Evolutionary conservation across 2,888 invertebrate species (phyloP), one percentile per base, ranked within the genome.

Genomic region (Melinaea menophilus): DNA sequence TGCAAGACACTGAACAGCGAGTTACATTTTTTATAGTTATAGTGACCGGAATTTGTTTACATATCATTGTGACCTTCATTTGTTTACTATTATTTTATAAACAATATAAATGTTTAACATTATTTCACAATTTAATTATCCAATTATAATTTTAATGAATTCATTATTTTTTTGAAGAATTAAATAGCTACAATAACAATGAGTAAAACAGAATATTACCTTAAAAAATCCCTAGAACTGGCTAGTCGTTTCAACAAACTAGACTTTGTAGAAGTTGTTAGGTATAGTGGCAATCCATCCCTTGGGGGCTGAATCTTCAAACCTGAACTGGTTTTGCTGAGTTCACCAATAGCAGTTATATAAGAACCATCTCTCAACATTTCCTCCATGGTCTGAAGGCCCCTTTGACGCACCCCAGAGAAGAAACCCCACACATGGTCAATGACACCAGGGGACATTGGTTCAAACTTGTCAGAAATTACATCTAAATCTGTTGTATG

Each of bases 361-460:
- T 94, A 92, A 58, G 95, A 94, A 13, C 96, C 97, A 75, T 95
- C 95, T 0, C 96, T 90, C 4, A 98, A 88, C 93, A 98, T 95
- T 84, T 95, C 94, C 80, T 98, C 98, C 57, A 96, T 96, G 5
- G 95, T 95, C 82, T 97, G 97, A 33, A 97, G 87, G 0, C 97
- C 97, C 67, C 95, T 93, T 76, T 95, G 95, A 0, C 95, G 92
- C 22, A 96, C 94, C 22, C 97, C 97, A 72, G 95, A 94, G 77
- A 97, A 94, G 81, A 96, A 96, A 2, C 96, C 96, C 93, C 96
- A 95, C 33, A 97, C 91, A 75, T 95, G 95, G 82, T 96, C 95
- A 67, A 95, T 93, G 55, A 96, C 92, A 7, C 94, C 94, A 2
- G 95, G 93, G 0, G 94, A 92, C 73, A 94, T 94, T 0, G 96